A percentile compares a stretch with the other conserved stretches of the same genome.
These are phyloP conservation scores for Lapara coniferarum DNA, from an alignment of 2,888 invertebrate genomes.

Conservation along the genomic window DNA sequence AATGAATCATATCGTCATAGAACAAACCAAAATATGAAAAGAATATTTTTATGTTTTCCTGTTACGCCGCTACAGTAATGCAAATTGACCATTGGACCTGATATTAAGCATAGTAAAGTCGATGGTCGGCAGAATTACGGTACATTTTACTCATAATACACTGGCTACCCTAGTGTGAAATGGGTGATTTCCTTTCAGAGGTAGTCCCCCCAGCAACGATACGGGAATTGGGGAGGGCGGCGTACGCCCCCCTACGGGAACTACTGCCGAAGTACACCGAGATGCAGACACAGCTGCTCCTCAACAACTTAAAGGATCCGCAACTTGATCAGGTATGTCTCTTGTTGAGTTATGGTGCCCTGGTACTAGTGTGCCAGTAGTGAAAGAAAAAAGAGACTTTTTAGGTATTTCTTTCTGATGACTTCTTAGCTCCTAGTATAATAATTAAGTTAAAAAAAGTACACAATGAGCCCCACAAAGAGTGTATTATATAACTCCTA, in stretches of 20 bases:
- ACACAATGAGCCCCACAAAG: too few relatives aligned
- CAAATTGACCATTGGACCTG: too few relatives aligned
- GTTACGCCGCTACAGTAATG: too few relatives aligned
- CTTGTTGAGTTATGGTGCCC: conserved; percentile 14
- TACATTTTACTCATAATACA: too few relatives aligned
- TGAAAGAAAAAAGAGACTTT: neutral
- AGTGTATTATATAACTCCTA: neutral
- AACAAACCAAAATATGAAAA: too few relatives aligned
- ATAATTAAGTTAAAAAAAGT: too few relatives aligned
- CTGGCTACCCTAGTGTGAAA: too few relatives aligned
- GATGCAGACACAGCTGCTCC: conserved; percentile 57
- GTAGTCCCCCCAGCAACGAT: conserved; percentile 46
- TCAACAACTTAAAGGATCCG: conserved; percentile 54
- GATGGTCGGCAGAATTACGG: neutral
- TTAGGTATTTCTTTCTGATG: too few relatives aligned
- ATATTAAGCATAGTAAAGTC: too few relatives aligned
- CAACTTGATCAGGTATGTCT: conserved; percentile 60
- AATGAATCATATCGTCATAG: too few relatives aligned
- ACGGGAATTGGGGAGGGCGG: conserved; percentile 62
- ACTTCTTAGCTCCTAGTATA: neutral
- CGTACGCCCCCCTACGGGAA: conserved; percentile 69
- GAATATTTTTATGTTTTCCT: too few relatives aligned
- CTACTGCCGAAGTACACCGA: conserved; percentile 65
- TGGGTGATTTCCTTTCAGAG: conserved; percentile 44
- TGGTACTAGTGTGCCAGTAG: conserved; percentile 5